Evolutionary conservation across 2,888 invertebrate genomes (phyloP), one percentile per base, ranked within the genome.

Genomic region (Acleris literana): DNA sequence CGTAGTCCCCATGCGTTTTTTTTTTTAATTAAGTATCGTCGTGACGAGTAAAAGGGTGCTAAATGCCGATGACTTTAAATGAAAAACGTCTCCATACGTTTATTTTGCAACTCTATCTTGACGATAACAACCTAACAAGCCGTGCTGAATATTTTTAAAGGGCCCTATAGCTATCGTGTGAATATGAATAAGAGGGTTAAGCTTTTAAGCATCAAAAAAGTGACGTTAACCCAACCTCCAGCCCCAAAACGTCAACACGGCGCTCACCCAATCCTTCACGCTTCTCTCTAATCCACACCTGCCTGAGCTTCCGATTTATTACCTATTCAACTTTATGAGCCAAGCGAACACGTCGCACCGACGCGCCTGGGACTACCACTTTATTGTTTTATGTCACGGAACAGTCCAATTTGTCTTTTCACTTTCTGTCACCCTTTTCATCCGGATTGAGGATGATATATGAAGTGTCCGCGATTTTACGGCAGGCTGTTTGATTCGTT

Each of bases 381-480:
- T 82, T 80, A 84, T 85, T 86, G 83, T 86, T 82, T 85, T 79
- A 81, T 78, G 83, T 81, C 77, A 72, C 73, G 75, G 78, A 84
- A 78, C 75, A 72, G 77, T 71, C 78, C 85, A 85, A 88, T 87
- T 87, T 86, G 83, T 82, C 81, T 76, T 74, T 75, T 74, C 79
- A 78, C 72, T 73, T 76, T 70, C 77, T 80, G 82, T 83, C 82
- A 79, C 77, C 81, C 82, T 80, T 81, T 84, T 83, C 85, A 80
- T 85, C 81, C 79, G 72, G 72, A 74, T 74, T 72, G 74, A 71
- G 77, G 77, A 83, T 79, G 82, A 78, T 75, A 75, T 76, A 75
- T 70, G 62, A 46, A 71, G 67, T 60, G 69, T 64, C 54, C 58
- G 25, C 18, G 46, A 43, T 61, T 53, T 57, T 46, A 57, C 46